phyloP scores from a whole-genome alignment of 2,113 vertebrate species.

The Anthoscopus minutus region DNA sequence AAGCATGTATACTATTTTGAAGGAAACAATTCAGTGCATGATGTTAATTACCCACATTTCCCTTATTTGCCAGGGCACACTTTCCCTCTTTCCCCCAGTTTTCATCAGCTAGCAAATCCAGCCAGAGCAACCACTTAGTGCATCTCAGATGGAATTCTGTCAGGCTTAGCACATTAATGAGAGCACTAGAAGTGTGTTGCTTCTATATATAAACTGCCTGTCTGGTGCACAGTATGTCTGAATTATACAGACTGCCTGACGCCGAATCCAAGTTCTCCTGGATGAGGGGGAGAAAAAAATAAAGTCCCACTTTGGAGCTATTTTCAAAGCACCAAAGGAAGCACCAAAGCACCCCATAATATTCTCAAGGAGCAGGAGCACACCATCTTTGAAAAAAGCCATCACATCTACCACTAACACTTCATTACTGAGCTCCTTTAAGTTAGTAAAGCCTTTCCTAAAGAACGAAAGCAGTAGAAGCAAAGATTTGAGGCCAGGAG shows the following conservation, averaged over 20 bases:
- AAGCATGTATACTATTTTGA: neutral
- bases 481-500: neutral
- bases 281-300: fast-evolving
- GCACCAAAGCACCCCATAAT: neutral
- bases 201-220: constrained; percentile 4
- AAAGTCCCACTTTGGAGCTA: neutral
- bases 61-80: neutral
- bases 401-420: neutral
- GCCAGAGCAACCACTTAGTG: neutral
- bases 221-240: neutral
- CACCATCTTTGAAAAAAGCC: neutral
- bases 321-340: neutral
- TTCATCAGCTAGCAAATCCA: neutral
- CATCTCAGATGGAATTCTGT: neutral
- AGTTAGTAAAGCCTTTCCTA: neutral
- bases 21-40: neutral
- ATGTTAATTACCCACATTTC: neutral
- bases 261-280: neutral
- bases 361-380: neutral
- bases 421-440: neutral
- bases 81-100: neutral
- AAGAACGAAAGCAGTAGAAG: neutral
- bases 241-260: neutral
- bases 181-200: neutral
- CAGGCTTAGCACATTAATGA: neutral